phyloP scores from a whole-genome alignment of 1,140 invertebrate genomes.

The Bombus consobrinus region DNA sequence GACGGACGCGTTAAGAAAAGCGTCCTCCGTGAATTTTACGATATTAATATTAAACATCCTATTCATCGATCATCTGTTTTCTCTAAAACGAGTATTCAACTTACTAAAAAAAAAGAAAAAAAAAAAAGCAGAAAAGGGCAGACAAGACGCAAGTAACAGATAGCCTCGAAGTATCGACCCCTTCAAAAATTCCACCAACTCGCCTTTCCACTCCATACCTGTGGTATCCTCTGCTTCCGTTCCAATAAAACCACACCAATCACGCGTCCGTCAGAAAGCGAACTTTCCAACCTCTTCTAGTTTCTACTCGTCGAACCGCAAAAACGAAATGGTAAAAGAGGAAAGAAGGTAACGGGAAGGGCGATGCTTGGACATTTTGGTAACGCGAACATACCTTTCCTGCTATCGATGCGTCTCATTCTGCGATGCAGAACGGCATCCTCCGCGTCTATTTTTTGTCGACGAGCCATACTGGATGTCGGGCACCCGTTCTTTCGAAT shows the following conservation, averaged over 20 bases:
- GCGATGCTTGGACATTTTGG: neutral
- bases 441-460: slow-evolving; percentile 27
- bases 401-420: neutral
- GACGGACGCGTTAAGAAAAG: slow-evolving; percentile 7
- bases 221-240: neutral
- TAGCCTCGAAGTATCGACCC: neutral
- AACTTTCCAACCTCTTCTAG: slow-evolving; percentile 9
- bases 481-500: slow-evolving; percentile 22
- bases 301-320: neutral
- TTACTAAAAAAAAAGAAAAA: too few species aligned
- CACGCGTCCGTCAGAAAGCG: neutral
- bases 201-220: too few species aligned
- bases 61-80: neutral
- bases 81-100: neutral
- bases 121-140: too few species aligned
- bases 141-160: neutral
- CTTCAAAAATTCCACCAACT: neutral
- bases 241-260: slow-evolving; percentile 17
- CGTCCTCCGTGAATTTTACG: neutral
- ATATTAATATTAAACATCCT: neutral
- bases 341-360: neutral
- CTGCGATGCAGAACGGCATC: neutral
- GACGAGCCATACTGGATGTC: slow-evolving; percentile 10
- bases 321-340: neutral
- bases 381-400: neutral